phyloP scores from a whole-genome alignment of 53 echinoderm and acorn worm species.

The Mesocentrotus franciscanus region DNA sequence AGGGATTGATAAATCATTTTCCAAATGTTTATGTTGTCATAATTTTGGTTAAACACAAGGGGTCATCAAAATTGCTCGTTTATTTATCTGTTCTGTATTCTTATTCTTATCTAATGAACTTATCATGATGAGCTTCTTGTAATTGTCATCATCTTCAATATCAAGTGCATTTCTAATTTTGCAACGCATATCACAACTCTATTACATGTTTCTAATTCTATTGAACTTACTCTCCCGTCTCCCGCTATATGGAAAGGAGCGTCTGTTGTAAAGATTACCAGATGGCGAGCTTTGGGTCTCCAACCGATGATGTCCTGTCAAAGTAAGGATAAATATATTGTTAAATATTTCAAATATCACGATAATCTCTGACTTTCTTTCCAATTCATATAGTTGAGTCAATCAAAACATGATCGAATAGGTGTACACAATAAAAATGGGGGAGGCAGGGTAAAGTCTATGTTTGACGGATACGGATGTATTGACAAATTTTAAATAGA shows the following conservation, averaged over 20 bases:
- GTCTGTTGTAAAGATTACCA: slow-evolving; percentile 87
- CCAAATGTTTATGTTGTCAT: too few species aligned
- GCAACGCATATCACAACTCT: not conserved
- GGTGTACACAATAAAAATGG: too few species aligned
- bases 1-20: too few species aligned
- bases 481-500: too few species aligned
- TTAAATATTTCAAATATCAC: not conserved
- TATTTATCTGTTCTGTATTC: not conserved
- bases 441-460: too few species aligned
- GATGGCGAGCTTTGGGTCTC: slow-evolving; percentile 82
- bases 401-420: too few species aligned
- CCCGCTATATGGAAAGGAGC: slow-evolving; percentile 89
- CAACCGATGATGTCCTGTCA: slow-evolving; percentile 84
- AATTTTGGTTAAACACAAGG: too few species aligned
- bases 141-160: not conserved
- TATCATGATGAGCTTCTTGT: not conserved
- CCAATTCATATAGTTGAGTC: too few species aligned
- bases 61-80: not conserved
- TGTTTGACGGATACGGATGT: too few species aligned
- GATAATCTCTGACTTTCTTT: not conserved
- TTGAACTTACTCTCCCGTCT: slow-evolving; percentile 83
- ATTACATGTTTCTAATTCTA: not conserved
- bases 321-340: not conserved
- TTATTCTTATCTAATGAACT: not conserved
- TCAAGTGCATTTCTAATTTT: not conserved